Conservation (phyloP, 2,113 vertebrate species). For the Xiphophorus couchianus region DNA sequence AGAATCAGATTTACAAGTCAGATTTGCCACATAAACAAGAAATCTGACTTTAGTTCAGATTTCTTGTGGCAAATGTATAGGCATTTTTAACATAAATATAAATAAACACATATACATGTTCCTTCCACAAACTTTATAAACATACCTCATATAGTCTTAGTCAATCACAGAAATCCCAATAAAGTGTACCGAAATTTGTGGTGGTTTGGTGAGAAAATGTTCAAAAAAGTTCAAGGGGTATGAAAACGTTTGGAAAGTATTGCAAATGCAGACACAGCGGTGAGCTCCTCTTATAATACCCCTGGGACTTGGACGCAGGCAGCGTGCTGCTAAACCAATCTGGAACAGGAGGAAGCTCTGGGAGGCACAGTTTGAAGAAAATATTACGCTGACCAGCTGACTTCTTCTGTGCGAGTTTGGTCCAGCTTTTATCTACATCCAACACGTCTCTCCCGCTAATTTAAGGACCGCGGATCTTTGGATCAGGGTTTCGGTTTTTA, state of each 20-base stretch:
- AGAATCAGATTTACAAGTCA: too few species aligned
- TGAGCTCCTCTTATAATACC: conserved; percentile 39
- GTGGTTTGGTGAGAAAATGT: background rate
- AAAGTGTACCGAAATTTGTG: background rate
- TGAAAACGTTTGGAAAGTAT: background rate
- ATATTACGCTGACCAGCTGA: conserved; percentile 29
- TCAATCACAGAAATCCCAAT: background rate
- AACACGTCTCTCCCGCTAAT: conserved; percentile 14
- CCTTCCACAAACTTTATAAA: background rate
- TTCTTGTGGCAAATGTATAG: background rate
- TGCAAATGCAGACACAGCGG: conserved; percentile 22
- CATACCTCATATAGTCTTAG: background rate
- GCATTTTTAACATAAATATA: background rate
- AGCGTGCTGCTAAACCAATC: conserved; percentile 41
- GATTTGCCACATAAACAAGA: too few species aligned
- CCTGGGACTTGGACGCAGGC: conserved; percentile 28
- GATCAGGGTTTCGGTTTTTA: conserved; percentile 19
- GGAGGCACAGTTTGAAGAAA: conserved; percentile 26
- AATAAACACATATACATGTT: background rate
- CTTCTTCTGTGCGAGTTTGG: conserved; percentile 25
- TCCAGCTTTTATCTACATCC: conserved; percentile 53
- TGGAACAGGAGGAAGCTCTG: conserved; percentile 44
- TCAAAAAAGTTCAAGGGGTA: background rate
- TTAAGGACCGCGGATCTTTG: conserved; percentile 23
- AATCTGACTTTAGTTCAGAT: too few species aligned